Conservation (phyloP, 2,797 vertebrate species). For the Lacerta bilineata region DNA sequence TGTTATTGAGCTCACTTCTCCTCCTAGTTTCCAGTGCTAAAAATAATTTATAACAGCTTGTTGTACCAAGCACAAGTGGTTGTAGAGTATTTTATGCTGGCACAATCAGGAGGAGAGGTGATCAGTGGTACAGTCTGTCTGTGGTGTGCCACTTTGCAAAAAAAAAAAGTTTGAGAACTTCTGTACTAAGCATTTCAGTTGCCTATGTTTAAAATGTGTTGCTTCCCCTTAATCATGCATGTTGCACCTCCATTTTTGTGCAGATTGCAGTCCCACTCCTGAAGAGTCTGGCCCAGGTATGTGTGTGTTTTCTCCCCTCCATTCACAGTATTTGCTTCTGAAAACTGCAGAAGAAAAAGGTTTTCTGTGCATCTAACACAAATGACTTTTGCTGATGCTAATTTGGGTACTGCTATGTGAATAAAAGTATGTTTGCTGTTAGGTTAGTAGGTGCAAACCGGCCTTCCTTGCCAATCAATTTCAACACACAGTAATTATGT, state of each 20-base stretch:
- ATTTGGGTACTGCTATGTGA: constrained; percentile 27
- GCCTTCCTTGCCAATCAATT: not conserved
- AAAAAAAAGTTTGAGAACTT: constrained; percentile 68
- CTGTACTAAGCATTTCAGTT: constrained; percentile 74
- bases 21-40: constrained; percentile 19
- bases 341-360: constrained; percentile 30
- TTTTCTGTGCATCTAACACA: constrained; percentile 36
- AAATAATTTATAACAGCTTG: constrained; percentile 28
- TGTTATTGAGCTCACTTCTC: constrained; percentile 32
- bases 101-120: constrained; percentile 9
- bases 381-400: constrained; percentile 53
- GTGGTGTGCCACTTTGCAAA: constrained; percentile 41
- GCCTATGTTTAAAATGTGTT: constrained; percentile 81
- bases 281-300: constrained; percentile 96
- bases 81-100: not conserved
- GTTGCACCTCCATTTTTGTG: constrained; percentile 91
- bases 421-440: not conserved
- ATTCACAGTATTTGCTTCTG: constrained; percentile 74
- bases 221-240: constrained; percentile 92
- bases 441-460: not conserved
- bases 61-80: not conserved
- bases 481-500: not conserved
- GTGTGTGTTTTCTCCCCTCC: constrained; percentile 71
- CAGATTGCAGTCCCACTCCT: constrained; percentile 91
- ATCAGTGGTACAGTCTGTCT: constrained; percentile 21